A percentile compares a stretch with the other conserved stretches of the same genome.
These are phyloP conservation scores for Trichopoda pennipes DNA, from an alignment of 2,888 invertebrate genomes.

Conservation along the genomic window DNA sequence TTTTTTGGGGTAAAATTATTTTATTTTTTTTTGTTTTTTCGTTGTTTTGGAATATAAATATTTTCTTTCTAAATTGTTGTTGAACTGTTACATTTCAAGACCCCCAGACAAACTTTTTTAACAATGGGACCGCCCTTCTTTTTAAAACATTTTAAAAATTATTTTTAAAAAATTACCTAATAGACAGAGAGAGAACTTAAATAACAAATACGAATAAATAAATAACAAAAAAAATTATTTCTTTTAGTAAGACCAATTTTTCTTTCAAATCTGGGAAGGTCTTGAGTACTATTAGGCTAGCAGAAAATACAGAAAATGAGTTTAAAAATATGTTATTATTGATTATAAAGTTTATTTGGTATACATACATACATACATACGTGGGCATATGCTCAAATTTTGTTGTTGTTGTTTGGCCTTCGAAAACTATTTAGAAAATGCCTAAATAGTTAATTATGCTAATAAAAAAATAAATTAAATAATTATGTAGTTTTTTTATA, in stretches of 20 bases:
- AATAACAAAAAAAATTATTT: too few relatives aligned
- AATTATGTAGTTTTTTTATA: too few relatives aligned
- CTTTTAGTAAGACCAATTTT: neutral
- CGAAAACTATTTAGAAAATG: slow-evolving; percentile 4
- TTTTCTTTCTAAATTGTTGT: slow-evolving; percentile 36
- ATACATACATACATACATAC: too few relatives aligned
- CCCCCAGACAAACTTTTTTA: slow-evolving; percentile 61
- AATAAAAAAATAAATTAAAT: slow-evolving; percentile 34
- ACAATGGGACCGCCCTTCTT: slow-evolving; percentile 23
- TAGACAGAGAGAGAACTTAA: neutral
- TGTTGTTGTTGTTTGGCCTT: slow-evolving; percentile 20
- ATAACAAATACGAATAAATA: neutral
- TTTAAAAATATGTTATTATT: too few relatives aligned
- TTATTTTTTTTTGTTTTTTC: slow-evolving; percentile 1
- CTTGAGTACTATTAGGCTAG: slow-evolving; percentile 51
- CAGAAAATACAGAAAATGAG: slow-evolving; percentile 30
- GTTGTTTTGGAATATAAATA: neutral
- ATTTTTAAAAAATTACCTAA: too few relatives aligned
- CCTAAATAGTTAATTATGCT: slow-evolving; percentile 24
- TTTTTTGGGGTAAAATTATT: too few relatives aligned
- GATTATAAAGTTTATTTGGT: too few relatives aligned
- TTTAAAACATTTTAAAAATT: neutral
- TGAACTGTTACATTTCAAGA: slow-evolving; percentile 54
- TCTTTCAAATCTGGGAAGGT: slow-evolving; percentile 50
- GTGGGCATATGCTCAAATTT: neutral